Evolutionary conservation across 2,888 invertebrate genomes (phyloP).

Genomic region (Gryllus longicercus): DNA sequence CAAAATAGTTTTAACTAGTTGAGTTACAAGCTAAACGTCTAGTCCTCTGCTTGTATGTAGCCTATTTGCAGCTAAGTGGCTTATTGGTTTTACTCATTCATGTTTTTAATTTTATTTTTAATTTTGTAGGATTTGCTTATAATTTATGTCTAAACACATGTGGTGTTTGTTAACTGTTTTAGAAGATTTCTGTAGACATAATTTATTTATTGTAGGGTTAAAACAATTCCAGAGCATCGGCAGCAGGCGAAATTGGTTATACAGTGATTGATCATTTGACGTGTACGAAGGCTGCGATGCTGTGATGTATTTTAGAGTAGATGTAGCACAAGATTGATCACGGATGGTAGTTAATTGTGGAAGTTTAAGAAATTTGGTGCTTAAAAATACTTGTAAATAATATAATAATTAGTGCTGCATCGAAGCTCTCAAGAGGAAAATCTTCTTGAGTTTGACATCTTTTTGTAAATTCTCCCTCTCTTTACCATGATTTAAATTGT

Average conservation of each 20-base stretch:
- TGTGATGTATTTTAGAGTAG: background rate
- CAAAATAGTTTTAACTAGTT: background rate
- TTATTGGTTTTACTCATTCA: background rate
- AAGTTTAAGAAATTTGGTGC: background rate
- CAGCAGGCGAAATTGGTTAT: background rate
- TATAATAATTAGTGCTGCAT: background rate
- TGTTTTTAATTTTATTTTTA: background rate
- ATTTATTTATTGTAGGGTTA: constrained; percentile 3
- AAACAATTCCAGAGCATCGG: constrained; percentile 3
- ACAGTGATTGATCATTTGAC: background rate
- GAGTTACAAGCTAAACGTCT: constrained; percentile 7
- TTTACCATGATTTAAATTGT: background rate
- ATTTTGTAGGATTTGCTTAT: background rate
- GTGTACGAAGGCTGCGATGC: background rate
- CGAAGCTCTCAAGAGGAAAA: background rate
- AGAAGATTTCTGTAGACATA: background rate
- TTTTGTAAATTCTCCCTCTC: constrained; percentile 1
- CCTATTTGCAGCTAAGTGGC: constrained; percentile 3
- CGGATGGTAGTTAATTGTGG: background rate
- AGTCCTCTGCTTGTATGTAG: constrained; percentile 10
- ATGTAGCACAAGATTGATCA: background rate
- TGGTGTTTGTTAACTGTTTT: constrained; percentile 17
- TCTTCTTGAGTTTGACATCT: background rate
- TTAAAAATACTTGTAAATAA: background rate
- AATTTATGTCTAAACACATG: background rate